These are phyloP conservation scores for Ceyx melanurus DNA, from an alignment of 2,113 vertebrate genomes.

Conservation along the genomic window DNA sequence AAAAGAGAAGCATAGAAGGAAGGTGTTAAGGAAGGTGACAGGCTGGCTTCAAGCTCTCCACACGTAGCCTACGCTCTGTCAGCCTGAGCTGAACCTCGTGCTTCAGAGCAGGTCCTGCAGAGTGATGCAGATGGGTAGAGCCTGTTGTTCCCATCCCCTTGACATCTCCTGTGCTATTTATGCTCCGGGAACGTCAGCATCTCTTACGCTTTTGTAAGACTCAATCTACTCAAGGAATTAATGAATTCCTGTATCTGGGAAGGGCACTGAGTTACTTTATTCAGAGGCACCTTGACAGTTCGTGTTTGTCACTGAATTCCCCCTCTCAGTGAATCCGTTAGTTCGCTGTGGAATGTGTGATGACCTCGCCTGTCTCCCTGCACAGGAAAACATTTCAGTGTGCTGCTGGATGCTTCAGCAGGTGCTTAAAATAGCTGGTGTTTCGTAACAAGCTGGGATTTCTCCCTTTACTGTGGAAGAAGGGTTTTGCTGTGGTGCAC, in stretches of 20 bases:
- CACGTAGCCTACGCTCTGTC: neutral
- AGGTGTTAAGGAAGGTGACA: neutral
- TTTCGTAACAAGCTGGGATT: conserved; percentile 30
- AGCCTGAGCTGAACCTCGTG: neutral
- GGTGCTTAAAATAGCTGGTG: conserved; percentile 40
- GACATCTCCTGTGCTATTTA: neutral
- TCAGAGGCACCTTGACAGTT: neutral
- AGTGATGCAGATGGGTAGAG: neutral
- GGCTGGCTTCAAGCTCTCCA: neutral
- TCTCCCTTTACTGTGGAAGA: neutral
- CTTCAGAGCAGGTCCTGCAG: neutral
- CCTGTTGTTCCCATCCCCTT: neutral
- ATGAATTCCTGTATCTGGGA: conserved; percentile 19
- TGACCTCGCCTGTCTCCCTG: neutral
- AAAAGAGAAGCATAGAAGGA: neutral
- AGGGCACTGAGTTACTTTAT: neutral
- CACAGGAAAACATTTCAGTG: neutral
- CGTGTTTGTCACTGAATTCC: neutral
- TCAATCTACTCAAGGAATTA: neutral
- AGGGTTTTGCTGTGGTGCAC: neutral
- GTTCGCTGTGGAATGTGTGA: neutral
- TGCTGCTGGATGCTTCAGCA: conserved; percentile 20
- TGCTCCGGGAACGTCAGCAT: neutral
- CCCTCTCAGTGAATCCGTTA: neutral
- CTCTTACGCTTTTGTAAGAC: neutral